Evolutionary conservation across 53 echinoderm and acorn worm genomes (phyloP), one percentile per base, ranked within the genome.

Genomic region (Henricia sp.): DNA sequence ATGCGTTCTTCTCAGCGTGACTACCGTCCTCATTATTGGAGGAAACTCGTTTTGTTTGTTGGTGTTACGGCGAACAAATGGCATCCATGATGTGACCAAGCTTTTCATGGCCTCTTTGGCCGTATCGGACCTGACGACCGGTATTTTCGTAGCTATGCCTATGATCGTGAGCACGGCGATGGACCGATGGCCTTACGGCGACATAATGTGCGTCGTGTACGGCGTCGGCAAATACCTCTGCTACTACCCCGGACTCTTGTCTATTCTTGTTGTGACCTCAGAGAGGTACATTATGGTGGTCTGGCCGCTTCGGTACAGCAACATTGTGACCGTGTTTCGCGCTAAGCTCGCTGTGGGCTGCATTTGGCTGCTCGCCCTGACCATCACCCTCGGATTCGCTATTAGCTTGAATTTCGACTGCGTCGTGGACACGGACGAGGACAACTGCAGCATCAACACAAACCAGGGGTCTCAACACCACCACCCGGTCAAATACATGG

Each of bases 71-170:
- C 80, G 64, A 16, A 50, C 64, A 6, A 14, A 63, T 9, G 80
- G 57, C 46, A 80, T 93, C 40, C 76, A 87, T 50, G 87, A 83
- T 29, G 87, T 90, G 44, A 89, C 93, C 65, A 87, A 90, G 68
- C 52, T 86, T 27, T 93, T 93, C 57, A 89, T 93, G 64, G 78
- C 87, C 40, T 87, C 87, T 12, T 50, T 93, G 16, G 90, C 93
- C 34, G 75, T 75, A 44, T 87, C 93, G 0, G 93, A 90, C 28
- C 46, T 93, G 16, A 62, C 86, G 24, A 84, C 76, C 5, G 87
- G 93, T 9, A 21, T 86, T 35, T 75, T 82, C 32, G 84, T 93
- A 2, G 80, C 64, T 34, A 0, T 63, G n/a, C 80, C 80, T 4
- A 64, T 80, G 80, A 34, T 80, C 5, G 46, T 63, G 19, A 63